Evolutionary conservation across 2,888 invertebrate genomes (phyloP), one percentile per base, ranked within the genome.

Genomic region (Tinea semifulvella): DNA sequence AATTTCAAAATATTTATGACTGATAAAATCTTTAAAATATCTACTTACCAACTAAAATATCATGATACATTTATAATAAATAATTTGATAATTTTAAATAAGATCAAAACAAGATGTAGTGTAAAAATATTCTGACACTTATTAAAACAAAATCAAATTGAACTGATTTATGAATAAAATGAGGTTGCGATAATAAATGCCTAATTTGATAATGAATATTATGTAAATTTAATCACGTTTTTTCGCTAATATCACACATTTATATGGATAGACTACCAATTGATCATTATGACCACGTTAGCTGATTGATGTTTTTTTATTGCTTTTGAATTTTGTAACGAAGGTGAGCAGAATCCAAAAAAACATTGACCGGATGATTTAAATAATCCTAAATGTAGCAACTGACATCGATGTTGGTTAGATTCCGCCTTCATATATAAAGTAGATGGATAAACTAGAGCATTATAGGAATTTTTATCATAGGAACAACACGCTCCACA

Each of bases 341-440:
- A 38, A 38, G 38, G 38, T 10, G 4, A 38, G 18, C 38, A 7
- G 10, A 38, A 38, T 18, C 38, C n/a, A 11, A 38, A 38, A 17
- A 31, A 31, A 31, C 22, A 40, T 40, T 40, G 20, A 22, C 11
- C 22, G 8, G 18, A 18, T 18, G 17, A 40, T 40, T 40, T 11
- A 40, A 22, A 40, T 40, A 22, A n/a, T n/a, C n/a, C n/a, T 40
- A 40, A 13, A 40, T 40, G 40, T 22, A 40, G 40, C 40, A 40
- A 40, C 40, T 13, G 22, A 13, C 11, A 22, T 20, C 22, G 22
- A 10, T 17, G 20, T 22, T 10, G 2, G 40, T 40, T 22, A 36
- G 22, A 13, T 40, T 40, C 20, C 22, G 40, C 11, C 22, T 22
- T 22, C 11, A 40, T 40, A 40, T 22, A 40, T 40, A 40, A 22